Conservation (phyloP, 1,140 invertebrate genomes). For the Heterodera schachtii region DNA sequence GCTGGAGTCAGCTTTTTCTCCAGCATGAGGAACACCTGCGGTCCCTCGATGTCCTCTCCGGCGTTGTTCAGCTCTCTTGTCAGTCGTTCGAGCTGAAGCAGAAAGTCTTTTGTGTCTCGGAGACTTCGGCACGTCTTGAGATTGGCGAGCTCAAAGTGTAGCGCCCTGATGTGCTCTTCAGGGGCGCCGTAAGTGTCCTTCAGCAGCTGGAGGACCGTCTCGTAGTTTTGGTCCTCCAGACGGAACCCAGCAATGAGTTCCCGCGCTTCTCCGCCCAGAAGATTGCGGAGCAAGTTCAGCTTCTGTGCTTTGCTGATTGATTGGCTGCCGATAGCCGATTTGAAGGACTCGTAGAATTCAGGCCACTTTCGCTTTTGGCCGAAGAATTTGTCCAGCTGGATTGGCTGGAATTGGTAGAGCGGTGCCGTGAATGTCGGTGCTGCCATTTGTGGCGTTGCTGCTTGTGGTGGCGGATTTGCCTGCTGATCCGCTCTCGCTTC, state of each 20-base stretch:
- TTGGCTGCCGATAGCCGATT: neutral
- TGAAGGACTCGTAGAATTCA: conserved; percentile 13
- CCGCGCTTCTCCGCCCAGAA: neutral
- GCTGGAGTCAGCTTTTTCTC: conserved; percentile 4
- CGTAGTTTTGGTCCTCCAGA: conserved; percentile 12
- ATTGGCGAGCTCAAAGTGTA: neutral
- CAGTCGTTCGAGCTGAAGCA: neutral
- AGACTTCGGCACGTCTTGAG: neutral
- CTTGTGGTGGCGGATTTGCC: neutral
- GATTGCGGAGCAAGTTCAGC: neutral
- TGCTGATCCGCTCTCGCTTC: neutral
- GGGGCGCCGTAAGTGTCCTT: conserved; percentile 5
- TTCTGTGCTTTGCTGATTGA: neutral
- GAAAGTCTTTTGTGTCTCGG: neutral
- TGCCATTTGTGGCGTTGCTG: neutral
- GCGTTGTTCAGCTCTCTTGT: neutral
- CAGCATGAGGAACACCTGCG: neutral
- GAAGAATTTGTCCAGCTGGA: too few relatives aligned
- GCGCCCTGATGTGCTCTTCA: neutral
- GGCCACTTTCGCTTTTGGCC: neutral
- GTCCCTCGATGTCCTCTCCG: conserved; percentile 9
- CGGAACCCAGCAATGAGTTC: conserved; percentile 8
- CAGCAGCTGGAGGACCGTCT: neutral
- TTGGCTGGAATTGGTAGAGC: neutral
- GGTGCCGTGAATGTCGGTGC: neutral